phyloP scores from a whole-genome alignment of 2,888 invertebrate genomes.

The Latrodectus elegans region DNA sequence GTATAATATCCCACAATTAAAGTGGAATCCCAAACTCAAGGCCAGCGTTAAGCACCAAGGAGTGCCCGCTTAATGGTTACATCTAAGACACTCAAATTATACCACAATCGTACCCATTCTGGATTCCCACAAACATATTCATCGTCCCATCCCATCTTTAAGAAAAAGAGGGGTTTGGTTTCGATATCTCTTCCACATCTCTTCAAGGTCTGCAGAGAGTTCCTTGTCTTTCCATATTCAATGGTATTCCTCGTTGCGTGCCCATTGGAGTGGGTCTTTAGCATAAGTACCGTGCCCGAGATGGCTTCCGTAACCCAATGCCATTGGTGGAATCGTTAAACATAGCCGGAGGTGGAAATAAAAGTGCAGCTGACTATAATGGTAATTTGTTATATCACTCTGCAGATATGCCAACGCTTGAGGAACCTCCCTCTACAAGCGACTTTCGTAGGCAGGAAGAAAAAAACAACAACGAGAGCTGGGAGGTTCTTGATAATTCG shows the following conservation, averaged over 20 bases:
- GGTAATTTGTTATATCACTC: constrained; percentile 53
- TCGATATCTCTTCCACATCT: constrained; percentile 13
- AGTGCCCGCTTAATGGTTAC: constrained; percentile 51
- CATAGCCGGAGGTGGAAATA: constrained; percentile 47
- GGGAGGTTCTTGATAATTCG: constrained; percentile 52
- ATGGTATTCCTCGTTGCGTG: not conserved
- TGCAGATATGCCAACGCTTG: not conserved
- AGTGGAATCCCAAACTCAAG: constrained; percentile 22
- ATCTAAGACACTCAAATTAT: constrained; percentile 15
- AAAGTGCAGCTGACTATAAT: constrained; percentile 32
- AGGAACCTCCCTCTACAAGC: constrained; percentile 32
- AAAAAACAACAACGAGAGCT: constrained; percentile 6
- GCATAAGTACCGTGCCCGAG: not conserved
- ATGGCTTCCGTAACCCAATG: constrained; percentile 41
- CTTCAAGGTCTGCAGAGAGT: constrained; percentile 33
- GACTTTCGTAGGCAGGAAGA: constrained; percentile 17
- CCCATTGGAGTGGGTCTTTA: constrained; percentile 20
- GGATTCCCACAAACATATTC: constrained; percentile 24
- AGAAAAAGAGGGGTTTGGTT: not conserved
- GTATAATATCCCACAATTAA: constrained; percentile 28
- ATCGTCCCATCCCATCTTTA: not conserved
- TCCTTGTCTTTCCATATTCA: constrained; percentile 37
- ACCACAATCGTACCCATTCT: constrained; percentile 24
- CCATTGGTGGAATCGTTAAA: constrained; percentile 51
- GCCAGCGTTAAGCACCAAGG: constrained; percentile 36